Evolutionary conservation across 2,888 invertebrate genomes (phyloP), one percentile per base, ranked within the genome.

Genomic region (Drosophila multiciliata): DNA sequence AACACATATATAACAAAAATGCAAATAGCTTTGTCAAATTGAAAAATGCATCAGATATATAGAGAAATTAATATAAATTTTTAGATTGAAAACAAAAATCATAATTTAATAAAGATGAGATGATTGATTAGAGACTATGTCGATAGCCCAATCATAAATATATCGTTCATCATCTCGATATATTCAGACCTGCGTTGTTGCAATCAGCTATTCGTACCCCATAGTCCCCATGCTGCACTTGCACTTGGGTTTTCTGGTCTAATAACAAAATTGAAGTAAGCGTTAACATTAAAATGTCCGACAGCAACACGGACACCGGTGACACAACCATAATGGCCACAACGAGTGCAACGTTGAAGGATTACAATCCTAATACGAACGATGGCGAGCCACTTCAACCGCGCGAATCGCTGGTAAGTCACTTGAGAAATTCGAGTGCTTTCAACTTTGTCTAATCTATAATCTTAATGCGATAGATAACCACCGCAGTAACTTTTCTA

Each of bases 401-500:
- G 29, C 91, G 93, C 26, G 93, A 93, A 64, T 82, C 92, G 59
- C 75, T 93, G 83, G 93, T 93, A 86, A 83, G 83, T 75, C 32
- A 45, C 26, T 23, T 60, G 12, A 49, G 52, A 38, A 23, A 53
- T 45, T 20, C 38, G 23, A 15, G 53, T 53, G 66, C 57, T 17
- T 64, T 67, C 32, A 57, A 57, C 60, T 66, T 61, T 74, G 73
- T 66, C 82, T 86, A 82, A 90, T 89, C 89, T 87, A 29, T 83
- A 88, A 83, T 83, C 79, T 75, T 36, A 59, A 48, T 61, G 12
- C 32, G 23, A 92, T 59, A 98, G 98, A 95, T 98, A 73, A 95
- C 95, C 82, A 97, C 97, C 17, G 98, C 98, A 7, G 95, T 97
- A 4, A 97, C 96, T 90, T 98, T 98, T 94, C 93, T 98, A 60